Base-by-base conservation (phyloP, 1,140 invertebrate genomes). In the Hyphantria cunea region DNA sequence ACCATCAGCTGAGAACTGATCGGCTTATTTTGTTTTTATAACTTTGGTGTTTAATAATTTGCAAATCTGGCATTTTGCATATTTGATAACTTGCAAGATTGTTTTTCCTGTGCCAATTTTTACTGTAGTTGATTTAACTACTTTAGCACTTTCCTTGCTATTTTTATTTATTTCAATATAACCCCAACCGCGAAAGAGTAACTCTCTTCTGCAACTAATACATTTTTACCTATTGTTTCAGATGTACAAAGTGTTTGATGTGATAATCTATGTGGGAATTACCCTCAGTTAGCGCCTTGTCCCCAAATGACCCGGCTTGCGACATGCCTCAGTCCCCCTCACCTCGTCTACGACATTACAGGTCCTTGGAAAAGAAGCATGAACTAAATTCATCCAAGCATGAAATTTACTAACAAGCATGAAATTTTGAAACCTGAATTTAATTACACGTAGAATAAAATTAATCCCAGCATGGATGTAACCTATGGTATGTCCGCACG, bases 331-430 rank as follows among this genome's bases (percentile, higher is more conserved):
- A 93, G 92, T 90, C 93, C 86, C 92, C 92, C 72, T 93, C 93
- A 86, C 93, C 93, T 86, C 92, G 93, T 82, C 92, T 94, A 78
- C 93, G 93, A 70, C 93, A 93, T 84, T 94, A 93, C 93, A 94
- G 93, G 93, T 94, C 90, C 86, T 83, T 70, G 41, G 14, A 56
- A 64, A 58, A 56, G 65, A 48, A 58, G 70, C 70, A 72, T 76
- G 70, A 37, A n/a, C 25, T 50, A 25, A 17, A 15, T 50, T 50
- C 17, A 25, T 25, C 62, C 53, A 58, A 31, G 53, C 62, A 64
- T 58, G 53, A 52, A 45, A n/a, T 7, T 10, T 48, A 25, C 4
- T 12, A 48, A 1, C 15, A 17, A 17, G 45, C 45, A 48, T 48
- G 45, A 60, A 25, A 25, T 1, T 25, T 25, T 25, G 17, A 25